Conservation (phyloP, 2,113 vertebrate genomes). For the Boleophthalmus pectinirostris region DNA sequence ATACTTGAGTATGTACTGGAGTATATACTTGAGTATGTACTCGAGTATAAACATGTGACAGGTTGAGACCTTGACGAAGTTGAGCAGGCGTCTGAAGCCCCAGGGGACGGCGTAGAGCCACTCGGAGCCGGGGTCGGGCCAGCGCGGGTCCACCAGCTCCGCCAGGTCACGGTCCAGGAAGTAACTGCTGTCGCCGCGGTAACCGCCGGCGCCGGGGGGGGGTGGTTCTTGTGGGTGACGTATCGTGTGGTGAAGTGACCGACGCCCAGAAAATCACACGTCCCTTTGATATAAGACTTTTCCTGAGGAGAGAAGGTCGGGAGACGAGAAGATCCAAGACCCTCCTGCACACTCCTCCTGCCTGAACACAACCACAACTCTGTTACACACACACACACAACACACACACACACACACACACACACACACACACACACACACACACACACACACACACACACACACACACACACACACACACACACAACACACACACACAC, state of each 20-base stretch:
- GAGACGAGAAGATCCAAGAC: constrained; percentile 82
- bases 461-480: too few species aligned
- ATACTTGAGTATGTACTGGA: too few species aligned
- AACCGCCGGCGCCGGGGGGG: constrained; percentile 36
- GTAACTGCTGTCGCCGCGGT: constrained; percentile 78
- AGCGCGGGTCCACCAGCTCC: constrained; percentile 88
- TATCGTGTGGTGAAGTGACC: constrained; percentile 91
- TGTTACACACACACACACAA: too few species aligned
- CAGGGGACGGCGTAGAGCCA: constrained; percentile 90
- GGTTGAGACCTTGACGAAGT: constrained; percentile 90
- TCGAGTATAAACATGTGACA: too few species aligned
- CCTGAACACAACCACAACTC: too few species aligned
- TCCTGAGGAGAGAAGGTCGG: constrained; percentile 88
- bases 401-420: too few species aligned
- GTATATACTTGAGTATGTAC: too few species aligned
- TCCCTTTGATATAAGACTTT: constrained; percentile 90
- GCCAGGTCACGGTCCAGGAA: constrained; percentile 83
- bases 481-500: too few species aligned
- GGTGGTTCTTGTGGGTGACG: constrained; percentile 82
- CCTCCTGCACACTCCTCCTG: constrained; percentile 86
- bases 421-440: too few species aligned
- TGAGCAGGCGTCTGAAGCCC: constrained; percentile 90
- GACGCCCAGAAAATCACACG: constrained; percentile 90
- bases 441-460: too few species aligned
- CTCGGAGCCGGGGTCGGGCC: constrained; percentile 86